A percentile compares a stretch with the other conserved stretches of the same genome.
Conservation (phyloP, 2,113 vertebrate species). For the Spea multiplicata region DNA sequence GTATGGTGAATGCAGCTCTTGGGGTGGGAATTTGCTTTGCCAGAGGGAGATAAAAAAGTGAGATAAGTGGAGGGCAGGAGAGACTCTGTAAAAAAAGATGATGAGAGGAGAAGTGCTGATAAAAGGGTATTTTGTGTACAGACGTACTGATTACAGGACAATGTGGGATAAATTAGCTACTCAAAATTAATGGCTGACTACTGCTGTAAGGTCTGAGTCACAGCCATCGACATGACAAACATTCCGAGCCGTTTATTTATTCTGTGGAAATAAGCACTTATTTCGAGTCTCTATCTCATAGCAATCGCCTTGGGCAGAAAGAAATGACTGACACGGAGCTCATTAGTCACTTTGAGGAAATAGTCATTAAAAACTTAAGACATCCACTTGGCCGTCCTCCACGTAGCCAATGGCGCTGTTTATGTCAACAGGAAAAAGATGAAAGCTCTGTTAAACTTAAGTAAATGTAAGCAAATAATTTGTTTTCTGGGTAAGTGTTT, state of each 20-base stretch:
- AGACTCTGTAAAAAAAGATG: not conserved
- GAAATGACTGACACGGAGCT: not conserved
- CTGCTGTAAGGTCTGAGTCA: not conserved
- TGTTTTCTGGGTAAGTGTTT: not conserved
- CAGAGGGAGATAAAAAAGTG: not conserved
- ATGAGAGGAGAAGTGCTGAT: not conserved
- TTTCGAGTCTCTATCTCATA: not conserved
- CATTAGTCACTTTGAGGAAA: conserved; percentile 2
- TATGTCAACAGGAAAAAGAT: not conserved
- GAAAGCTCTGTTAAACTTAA: not conserved
- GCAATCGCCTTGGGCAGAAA: not conserved
- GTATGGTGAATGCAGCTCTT: too few species aligned
- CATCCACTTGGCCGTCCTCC: not conserved
- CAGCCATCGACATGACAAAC: not conserved
- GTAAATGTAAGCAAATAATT: conserved; percentile 20
- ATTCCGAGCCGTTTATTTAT: not conserved
- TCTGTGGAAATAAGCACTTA: not conserved
- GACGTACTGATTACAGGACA: not conserved
- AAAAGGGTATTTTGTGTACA: not conserved
- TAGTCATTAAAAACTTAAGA: not conserved
- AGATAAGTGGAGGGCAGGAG: not conserved
- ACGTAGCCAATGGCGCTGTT: not conserved
- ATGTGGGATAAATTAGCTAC: not conserved
- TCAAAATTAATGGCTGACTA: not conserved
- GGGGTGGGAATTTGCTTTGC: not conserved